phyloP scores from a whole-genome alignment of 1,140 invertebrate species.

The Palaemon carinicauda region DNA sequence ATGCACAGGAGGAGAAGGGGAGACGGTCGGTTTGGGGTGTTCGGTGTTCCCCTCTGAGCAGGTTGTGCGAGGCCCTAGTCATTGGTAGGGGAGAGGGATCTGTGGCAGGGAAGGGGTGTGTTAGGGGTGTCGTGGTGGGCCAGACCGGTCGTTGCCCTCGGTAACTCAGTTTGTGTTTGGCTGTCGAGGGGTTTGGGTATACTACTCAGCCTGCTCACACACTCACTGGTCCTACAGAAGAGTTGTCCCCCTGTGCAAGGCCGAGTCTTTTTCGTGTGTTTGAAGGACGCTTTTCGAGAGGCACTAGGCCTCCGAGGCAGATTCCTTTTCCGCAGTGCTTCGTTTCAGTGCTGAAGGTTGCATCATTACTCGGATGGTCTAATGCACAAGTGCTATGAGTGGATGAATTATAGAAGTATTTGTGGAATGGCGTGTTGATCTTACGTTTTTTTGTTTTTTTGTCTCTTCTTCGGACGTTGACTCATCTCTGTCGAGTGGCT shows the following conservation, averaged over 20 bases:
- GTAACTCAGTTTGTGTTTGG: constrained; percentile 53
- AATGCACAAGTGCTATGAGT: too few relatives aligned
- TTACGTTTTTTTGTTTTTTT: too few relatives aligned
- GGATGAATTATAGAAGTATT: too few relatives aligned
- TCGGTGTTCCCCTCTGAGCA: constrained; percentile 29
- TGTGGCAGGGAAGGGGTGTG: neutral
- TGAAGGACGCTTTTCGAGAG: neutral
- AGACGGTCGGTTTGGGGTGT: neutral
- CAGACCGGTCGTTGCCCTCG: constrained; percentile 42
- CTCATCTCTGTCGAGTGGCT: too few relatives aligned
- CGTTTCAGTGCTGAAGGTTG: too few relatives aligned
- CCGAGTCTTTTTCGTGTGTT: neutral
- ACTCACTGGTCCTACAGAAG: constrained; percentile 1
- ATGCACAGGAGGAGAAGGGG: neutral
- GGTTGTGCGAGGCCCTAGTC: constrained; percentile 4
- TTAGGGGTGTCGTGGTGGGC: neutral
- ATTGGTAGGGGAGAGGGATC: neutral
- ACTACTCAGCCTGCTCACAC: constrained; percentile 16
- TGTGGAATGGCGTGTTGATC: too few relatives aligned
- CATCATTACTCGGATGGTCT: too few relatives aligned
- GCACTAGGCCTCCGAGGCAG: too few relatives aligned
- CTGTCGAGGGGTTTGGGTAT: constrained; percentile 41
- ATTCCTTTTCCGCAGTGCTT: too few relatives aligned
- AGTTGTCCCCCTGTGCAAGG: too few relatives aligned
- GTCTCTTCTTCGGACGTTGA: too few relatives aligned